phyloP scores from a whole-genome alignment of 1,140 invertebrate species.

The Zaprionus capensis region DNA sequence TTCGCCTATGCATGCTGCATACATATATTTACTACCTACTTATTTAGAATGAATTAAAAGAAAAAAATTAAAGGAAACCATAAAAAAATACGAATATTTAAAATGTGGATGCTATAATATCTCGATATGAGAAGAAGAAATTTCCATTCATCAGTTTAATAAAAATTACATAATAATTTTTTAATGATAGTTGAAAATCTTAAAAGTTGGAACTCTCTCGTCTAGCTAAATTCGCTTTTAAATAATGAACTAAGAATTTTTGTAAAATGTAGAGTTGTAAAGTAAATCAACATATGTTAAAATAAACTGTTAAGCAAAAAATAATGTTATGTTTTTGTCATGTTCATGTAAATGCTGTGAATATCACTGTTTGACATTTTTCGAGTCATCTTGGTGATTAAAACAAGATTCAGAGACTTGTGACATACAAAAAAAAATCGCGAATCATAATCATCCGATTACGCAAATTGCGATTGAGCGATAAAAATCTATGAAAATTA shows the following conservation, averaged over 20 bases:
- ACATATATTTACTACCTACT: constrained; percentile 30
- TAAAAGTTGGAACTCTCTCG: constrained; percentile 45
- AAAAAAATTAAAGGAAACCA: constrained; percentile 27
- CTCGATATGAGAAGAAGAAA: constrained; percentile 16
- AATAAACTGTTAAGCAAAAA: constrained; percentile 76
- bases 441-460: too few relatives aligned
- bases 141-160: constrained; percentile 28
- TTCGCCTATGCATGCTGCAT: constrained; percentile 41
- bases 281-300: constrained; percentile 76
- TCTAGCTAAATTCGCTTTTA: constrained; percentile 74
- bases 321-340: not conserved
- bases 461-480: too few relatives aligned
- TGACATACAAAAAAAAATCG: too few relatives aligned
- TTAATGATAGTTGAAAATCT: constrained; percentile 51
- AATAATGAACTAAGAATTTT: constrained; percentile 67
- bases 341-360: not conserved
- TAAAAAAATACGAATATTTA: constrained; percentile 39
- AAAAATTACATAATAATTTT: constrained; percentile 44
- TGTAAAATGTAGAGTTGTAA: constrained; percentile 73
- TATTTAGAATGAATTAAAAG: constrained; percentile 54
- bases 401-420: too few relatives aligned
- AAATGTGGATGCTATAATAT: constrained; percentile 30
- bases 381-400: too few relatives aligned
- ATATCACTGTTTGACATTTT: too few relatives aligned
- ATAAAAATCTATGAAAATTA: too few relatives aligned